Base-by-base conservation (phyloP, 1,140 invertebrate genomes). In the Tyrophagus putrescentiae region DNA sequence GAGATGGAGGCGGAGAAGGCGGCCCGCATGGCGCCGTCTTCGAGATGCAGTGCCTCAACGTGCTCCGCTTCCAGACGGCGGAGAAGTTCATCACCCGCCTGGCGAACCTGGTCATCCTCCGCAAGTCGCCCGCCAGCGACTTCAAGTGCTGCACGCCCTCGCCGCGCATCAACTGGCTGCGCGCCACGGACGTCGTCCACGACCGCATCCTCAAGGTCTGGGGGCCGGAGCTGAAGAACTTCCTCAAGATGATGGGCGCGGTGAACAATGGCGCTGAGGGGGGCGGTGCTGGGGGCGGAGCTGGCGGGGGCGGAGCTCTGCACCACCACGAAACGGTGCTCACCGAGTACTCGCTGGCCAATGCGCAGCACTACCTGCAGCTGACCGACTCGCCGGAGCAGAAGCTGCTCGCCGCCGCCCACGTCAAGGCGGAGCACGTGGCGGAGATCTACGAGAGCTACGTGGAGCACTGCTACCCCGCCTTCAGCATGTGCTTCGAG, bases 391-490 rank as follows among this genome's bases (percentile, higher is more conserved):
- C 53, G 7, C 16, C 25, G 31, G 28, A 63, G 41, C 34, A 62
- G 29, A 54, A 52, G 32, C 28, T 64, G 61, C 18, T 64, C 13
- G 63, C 62, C 48, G 57, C 42, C n/a, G 18, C 25, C 33, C 13
- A 18, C 7, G 50, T 63, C 4, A 48, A 41, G 13, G 18, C 16
- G 16, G 42, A 44, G 23, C 62, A 62, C n/a, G 36, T 50, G 11
- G 31, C 28, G 4, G 25, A 44, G 23, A 28, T 62, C 13, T 63
- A 63, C 45, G 16, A n/a, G 13, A 33, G 62, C 29, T 63, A 36
- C 32, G 27, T 63, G 7, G 39, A 63, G 36, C 62, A 63, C 27
- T 63, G 62, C 45, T 63, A 52, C 57, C 62, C 62, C 16, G 23
- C 44, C 4, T 34, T 50, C 16, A 52, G 31, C 31, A 63, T 63